Base-by-base conservation (phyloP, 1,140 invertebrate species). In the Bombus confusus region DNA sequence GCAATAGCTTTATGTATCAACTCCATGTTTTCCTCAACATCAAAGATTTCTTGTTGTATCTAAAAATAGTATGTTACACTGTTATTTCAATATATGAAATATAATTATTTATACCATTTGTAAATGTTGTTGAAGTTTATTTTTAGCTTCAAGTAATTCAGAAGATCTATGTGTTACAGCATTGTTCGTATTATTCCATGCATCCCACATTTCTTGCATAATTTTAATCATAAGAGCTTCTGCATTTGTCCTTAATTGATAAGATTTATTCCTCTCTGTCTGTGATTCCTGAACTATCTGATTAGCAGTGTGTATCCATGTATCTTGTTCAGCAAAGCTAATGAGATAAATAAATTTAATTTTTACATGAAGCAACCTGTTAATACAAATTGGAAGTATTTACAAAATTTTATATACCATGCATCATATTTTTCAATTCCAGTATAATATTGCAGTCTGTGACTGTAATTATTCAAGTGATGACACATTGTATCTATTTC, bases 381-480 rank as follows among this genome's bases (percentile, higher is more conserved):
- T 37, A 34, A 28, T 28, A 39, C 28, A 28, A 69, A 3, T 28
- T 39, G 25, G 5, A 39, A 13, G 13, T 28, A 25, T 71, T 39
- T 39, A 28, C 1, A 71, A 47, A 83, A 64, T 15, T 57, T 62
- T 37, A 8, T 95, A 94, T 96, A 97, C 96, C 98, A 98, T 73
- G 98, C 97, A 96, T 99, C 98, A 91, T 97, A 97, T 95, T 97
- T 98, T 95, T 99, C 98, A 89, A 99, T 98, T 84, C 98, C 98
- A 37, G 98, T 97, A 94, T 98, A 98, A 94, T 98, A 98, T 90
- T 98, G 98, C 80, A 99, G 97, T 28, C 98, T 98, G 87, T 97
- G 94, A 12, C 97, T 98, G 88, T 96, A 96, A 95, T 99, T 99
- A 93, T 98, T 98, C 52, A 99, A 95, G 92, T 98, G 97, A 96